phyloP scores from a whole-genome alignment of 2,797 vertebrate genomes.

The Bufotes viridis region DNA sequence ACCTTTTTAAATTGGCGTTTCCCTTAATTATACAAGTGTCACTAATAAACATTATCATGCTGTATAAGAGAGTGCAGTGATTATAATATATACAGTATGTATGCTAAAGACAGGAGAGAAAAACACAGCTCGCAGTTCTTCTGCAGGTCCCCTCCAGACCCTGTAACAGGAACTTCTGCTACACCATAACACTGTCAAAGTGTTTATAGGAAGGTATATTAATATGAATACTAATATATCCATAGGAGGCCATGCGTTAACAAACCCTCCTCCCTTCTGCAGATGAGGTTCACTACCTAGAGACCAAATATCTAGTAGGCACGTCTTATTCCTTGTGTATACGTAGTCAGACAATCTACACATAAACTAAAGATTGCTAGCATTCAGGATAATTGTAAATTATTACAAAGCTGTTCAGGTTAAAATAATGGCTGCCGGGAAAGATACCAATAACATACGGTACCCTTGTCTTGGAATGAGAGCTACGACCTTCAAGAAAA shows the following conservation, averaged over 20 bases:
- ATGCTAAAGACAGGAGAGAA: background rate
- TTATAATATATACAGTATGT: background rate
- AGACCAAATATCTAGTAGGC: background rate
- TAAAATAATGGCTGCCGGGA: slow-evolving; percentile 3
- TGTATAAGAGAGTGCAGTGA: background rate
- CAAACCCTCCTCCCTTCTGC: background rate
- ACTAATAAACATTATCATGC: no score
- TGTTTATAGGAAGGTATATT: slow-evolving; percentile 17
- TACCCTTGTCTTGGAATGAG: slow-evolving; percentile 6
- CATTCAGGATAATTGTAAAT: background rate
- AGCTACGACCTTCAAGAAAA: slow-evolving; percentile 36
- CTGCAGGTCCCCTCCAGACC: background rate
- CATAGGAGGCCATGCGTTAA: background rate
- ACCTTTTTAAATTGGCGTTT: no score
- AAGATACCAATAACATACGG: background rate
- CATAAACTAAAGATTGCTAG: background rate
- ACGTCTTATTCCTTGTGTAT: background rate
- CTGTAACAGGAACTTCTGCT: background rate
- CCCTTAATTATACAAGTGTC: no score
- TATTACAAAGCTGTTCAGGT: background rate
- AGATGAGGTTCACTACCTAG: background rate
- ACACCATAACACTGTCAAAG: slow-evolving; percentile 21
- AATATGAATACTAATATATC: slow-evolving; percentile 29
- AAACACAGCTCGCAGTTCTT: background rate
- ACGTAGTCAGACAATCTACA: background rate